These are phyloP conservation scores for Hypsibius dujardini DNA, from an alignment of 1,140 invertebrate genomes.

Conservation along the genomic window DNA sequence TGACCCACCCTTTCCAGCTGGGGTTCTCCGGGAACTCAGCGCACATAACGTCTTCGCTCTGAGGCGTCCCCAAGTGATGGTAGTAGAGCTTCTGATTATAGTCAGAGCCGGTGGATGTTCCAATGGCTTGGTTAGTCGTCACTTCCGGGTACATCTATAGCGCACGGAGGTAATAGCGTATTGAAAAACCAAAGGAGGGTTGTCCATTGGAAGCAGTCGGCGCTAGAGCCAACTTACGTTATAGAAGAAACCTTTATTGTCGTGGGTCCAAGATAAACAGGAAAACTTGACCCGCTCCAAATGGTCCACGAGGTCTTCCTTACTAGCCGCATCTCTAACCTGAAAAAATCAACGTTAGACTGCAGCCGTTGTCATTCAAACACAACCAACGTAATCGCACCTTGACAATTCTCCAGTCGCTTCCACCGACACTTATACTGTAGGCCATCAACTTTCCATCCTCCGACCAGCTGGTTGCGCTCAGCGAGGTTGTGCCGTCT, in stretches of 20 bases:
- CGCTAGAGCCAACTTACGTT: constrained; percentile 45
- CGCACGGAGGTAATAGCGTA: too few relatives aligned
- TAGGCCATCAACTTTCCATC: constrained; percentile 78
- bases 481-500: constrained; percentile 77
- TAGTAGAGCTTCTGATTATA: constrained; percentile 84
- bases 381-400: constrained; percentile 25
- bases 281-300: constrained; percentile 81
- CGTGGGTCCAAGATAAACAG: constrained; percentile 76
- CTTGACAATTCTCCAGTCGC: constrained; percentile 78
- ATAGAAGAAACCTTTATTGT: constrained; percentile 87
- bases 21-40: constrained; percentile 81
- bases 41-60: constrained; percentile 68
- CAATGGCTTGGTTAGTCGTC: constrained; percentile 31
- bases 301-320: constrained; percentile 67
- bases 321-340: constrained; percentile 37
- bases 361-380: constrained; percentile 13
- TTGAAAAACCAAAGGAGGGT: too few relatives aligned
- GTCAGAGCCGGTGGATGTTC: constrained; percentile 68
- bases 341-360: constrained; percentile 25
- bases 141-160: constrained; percentile 21
- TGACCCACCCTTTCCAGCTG: constrained; percentile 78
- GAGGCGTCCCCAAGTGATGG: constrained; percentile 66
- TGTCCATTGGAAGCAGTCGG: too few relatives aligned
- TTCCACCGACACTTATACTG: constrained; percentile 71
- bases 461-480: constrained; percentile 61